Conservation (phyloP, 2,888 invertebrate genomes). For the Ectemnius continuus region DNA sequence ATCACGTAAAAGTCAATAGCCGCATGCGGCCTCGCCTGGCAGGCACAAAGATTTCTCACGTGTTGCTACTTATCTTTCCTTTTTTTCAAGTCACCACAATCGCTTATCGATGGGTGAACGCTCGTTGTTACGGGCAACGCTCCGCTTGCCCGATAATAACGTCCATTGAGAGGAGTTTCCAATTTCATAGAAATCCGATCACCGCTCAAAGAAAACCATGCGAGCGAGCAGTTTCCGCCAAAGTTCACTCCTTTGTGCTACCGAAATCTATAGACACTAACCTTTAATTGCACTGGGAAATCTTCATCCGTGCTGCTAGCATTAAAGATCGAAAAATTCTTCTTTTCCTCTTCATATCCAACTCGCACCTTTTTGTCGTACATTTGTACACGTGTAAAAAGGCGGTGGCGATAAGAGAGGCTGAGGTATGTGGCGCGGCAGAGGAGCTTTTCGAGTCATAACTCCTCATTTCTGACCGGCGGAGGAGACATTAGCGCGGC, state of each 20-base stretch:
- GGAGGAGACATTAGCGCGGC: conserved; percentile 11
- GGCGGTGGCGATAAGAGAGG: no score
- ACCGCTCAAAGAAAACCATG: conserved; percentile 27
- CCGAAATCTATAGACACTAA: conserved; percentile 3
- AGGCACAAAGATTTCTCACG: conserved; percentile 47
- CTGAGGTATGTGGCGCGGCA: no score
- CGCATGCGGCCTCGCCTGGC: conserved; percentile 25
- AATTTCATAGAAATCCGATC: conserved; percentile 45
- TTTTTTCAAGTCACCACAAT: conserved; percentile 27
- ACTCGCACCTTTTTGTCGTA: no score
- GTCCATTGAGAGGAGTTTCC: conserved; percentile 35
- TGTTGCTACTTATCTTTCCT: conserved; percentile 49
- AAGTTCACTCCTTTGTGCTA: not conserved
- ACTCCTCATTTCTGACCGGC: conserved; percentile 26
- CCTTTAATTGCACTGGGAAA: conserved; percentile 29
- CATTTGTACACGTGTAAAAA: no score
- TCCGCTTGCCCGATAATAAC: conserved; percentile 47
- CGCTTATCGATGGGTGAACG: conserved; percentile 44
- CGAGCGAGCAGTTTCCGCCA: not conserved
- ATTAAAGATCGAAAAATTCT: no score
- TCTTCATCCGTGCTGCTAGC: no score
- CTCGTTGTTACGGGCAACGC: conserved; percentile 44
- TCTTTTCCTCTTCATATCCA: no score
- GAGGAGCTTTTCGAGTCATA: conserved; percentile 24
- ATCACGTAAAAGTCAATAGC: conserved; percentile 37